phyloP scores from a whole-genome alignment of 2,797 vertebrate genomes.

The Masticophis lateralis region DNA sequence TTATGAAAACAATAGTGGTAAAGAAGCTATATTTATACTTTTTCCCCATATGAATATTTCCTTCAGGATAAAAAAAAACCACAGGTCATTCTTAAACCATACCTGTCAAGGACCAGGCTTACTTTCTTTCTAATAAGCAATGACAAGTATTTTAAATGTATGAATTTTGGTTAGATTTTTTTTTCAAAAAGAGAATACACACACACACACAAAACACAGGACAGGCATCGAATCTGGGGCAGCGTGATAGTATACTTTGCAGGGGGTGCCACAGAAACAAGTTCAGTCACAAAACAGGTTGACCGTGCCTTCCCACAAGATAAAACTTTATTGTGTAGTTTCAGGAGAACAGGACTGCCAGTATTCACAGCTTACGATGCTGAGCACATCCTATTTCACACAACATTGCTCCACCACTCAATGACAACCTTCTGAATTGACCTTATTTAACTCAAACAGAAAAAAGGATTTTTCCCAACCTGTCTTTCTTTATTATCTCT shows the following conservation, averaged over 20 bases:
- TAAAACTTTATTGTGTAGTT: slow-evolving; percentile 39
- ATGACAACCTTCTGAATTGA: slow-evolving; percentile 56
- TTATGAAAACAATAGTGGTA: neutral
- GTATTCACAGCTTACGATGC: slow-evolving; percentile 1
- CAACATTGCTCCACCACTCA: slow-evolving; percentile 43
- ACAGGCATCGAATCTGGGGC: slow-evolving; percentile 61
- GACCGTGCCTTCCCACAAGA: slow-evolving; percentile 42
- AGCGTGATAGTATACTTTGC: slow-evolving; percentile 47
- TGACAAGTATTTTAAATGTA: slow-evolving; percentile 34
- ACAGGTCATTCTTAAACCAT: neutral
- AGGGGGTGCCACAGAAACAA: slow-evolving; percentile 56
- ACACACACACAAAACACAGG: slow-evolving; percentile 54
- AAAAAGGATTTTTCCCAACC: slow-evolving; percentile 45
- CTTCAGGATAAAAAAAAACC: neutral
- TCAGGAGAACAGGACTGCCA: slow-evolving; percentile 31
- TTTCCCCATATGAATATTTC: neutral
- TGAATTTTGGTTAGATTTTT: slow-evolving; percentile 42
- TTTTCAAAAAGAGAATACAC: slow-evolving; percentile 49
- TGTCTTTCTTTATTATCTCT: slow-evolving; percentile 55
- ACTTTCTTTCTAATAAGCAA: slow-evolving; percentile 25
- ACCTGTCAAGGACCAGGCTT: slow-evolving; percentile 41
- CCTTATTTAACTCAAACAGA: slow-evolving; percentile 53
- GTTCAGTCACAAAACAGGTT: slow-evolving; percentile 56
- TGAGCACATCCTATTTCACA: slow-evolving; percentile 8
- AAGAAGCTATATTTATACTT: slow-evolving; percentile 1